Evolutionary conservation across 2,113 vertebrate species (phyloP), one percentile per base, ranked within the genome.

Genomic region (Cynopterus brachyotis): DNA sequence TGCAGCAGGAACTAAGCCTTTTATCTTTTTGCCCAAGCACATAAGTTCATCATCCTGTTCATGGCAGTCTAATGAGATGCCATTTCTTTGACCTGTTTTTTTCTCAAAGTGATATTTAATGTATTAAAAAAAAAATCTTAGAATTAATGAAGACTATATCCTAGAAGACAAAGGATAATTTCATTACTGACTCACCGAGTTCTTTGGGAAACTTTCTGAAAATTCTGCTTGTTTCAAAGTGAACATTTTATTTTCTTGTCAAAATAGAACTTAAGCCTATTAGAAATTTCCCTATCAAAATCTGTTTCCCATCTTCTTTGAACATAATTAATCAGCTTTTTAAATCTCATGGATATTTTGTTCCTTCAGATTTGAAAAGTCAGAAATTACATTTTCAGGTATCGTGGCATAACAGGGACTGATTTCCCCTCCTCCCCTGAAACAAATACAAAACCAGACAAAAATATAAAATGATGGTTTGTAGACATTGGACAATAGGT

Each of bases 311-410:
- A n/a, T 50, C 40, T 76, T 47, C 26, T 95, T 81, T 57, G 53
- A 90, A 88, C 22, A 20, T 57, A 80, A 80, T 1, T 67, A 30
- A 84, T 72, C 22, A 50, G 11, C 28, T 17, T 66, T 55, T 62
- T 30, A 92, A 59, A 55, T 81, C 35, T 12, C 24, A 1, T 8
- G 16, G 17, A 45, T 91, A 82, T 50, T 94, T 17, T 91, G 22
- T 64, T 96, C 75, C 42, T 92, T 85, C 32, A 94, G 59, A 76
- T 76, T n/a, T 79, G n/a, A 93, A 32, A 69, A 62, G 69, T 88
- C 55, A 55, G 47, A 37, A 94, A 82, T 95, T 62, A 47, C 13
- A 73, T 12, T 40, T 79, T 83, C 2, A 78, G 35, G 47, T 32
- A 62, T 80, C 42, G 45, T 2, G 45, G 62, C 70, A 0, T 35